Evolutionary conservation across 2,888 invertebrate species (phyloP).

Genomic region (Nyleta sp.): DNA sequence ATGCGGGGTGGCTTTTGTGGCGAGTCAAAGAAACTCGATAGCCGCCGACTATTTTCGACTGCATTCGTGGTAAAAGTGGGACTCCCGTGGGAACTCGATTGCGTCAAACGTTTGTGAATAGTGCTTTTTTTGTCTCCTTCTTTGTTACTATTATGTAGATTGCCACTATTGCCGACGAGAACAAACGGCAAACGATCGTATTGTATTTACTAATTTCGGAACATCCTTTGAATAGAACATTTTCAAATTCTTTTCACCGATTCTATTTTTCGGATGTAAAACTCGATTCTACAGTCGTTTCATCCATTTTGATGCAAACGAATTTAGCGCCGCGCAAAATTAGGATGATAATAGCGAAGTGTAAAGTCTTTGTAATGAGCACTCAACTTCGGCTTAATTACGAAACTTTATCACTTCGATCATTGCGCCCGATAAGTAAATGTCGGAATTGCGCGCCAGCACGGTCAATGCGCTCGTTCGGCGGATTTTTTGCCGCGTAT

Average conservation of each 20-base stretch:
- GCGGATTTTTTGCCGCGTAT: conserved; percentile 32
- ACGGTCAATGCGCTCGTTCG: conserved; percentile 3
- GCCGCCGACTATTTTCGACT: conserved; percentile 21
- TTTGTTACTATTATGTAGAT: conserved; percentile 9
- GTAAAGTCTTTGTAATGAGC: not conserved
- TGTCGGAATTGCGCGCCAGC: not conserved
- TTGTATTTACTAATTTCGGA: conserved; percentile 1
- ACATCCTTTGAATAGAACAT: conserved; percentile 1
- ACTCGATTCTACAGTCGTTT: not conserved
- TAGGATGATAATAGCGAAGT: not conserved
- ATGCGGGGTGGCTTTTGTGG: conserved; percentile 28
- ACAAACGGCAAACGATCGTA: not conserved
- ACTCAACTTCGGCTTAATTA: conserved; percentile 24
- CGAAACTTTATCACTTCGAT: conserved; percentile 39
- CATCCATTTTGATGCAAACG: not conserved
- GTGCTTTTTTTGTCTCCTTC: too few species aligned
- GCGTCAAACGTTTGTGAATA: not conserved
- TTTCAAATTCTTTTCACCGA: not conserved
- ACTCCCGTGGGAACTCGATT: conserved; percentile 25
- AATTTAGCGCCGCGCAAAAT: not conserved
- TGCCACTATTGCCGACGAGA: not conserved
- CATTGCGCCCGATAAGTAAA: conserved; percentile 16
- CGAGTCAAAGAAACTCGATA: conserved; percentile 32
- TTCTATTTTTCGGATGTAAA: not conserved
- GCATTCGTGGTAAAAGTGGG: conserved; percentile 6